Base-by-base conservation (phyloP, 2,113 vertebrate species). In the Tonatia bakeri region DNA sequence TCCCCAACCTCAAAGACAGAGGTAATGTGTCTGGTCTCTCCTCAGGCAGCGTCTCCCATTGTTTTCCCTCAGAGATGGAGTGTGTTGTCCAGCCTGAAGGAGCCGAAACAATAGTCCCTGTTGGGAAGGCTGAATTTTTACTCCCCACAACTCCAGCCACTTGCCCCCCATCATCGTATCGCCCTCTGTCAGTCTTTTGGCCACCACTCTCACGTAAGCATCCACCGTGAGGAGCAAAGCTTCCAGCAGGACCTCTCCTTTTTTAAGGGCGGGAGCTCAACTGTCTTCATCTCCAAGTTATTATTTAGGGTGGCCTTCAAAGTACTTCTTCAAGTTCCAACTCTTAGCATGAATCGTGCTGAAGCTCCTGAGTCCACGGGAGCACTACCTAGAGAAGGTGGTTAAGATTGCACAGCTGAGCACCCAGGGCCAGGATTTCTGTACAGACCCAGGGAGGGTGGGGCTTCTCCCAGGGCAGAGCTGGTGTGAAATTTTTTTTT, bases 231-330 rank as follows among this genome's bases (percentile, higher is more conserved):
- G 98, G 98, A 99, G 99, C 88, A 99, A 93, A 0, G 99, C 99
- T 98, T 99, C 99, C 97, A 99, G 97, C 89, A 99, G 98, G 61
- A 99, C 97, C 93, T 99, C 99, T 98, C 99, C 99, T 98, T 99
- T 94, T 99, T 99, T 38, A 99, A 97, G 40, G 98, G 96, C 52
- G 98, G 98, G 4, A 99, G 98, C 54, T 99, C 98, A 88, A 98
- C 98, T 3, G 97, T 97, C 97, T 98, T 99, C 38, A 99, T 86
- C 38, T 99, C 98, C 59, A 99, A 99, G 97, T 99, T 70, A 11
- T 98, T 98, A 10, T 96, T 98, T 99, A 50, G 99, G 99, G 79
- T 97, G 97, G 81, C 99, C 98, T 1, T 98, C 98, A 97, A 99
- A 99, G 87, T 99, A 98, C 70, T 98, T 98, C 97, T 97, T 98